Conservation (phyloP, 2,113 vertebrate genomes). For the Mesocricetus auratus region DNA sequence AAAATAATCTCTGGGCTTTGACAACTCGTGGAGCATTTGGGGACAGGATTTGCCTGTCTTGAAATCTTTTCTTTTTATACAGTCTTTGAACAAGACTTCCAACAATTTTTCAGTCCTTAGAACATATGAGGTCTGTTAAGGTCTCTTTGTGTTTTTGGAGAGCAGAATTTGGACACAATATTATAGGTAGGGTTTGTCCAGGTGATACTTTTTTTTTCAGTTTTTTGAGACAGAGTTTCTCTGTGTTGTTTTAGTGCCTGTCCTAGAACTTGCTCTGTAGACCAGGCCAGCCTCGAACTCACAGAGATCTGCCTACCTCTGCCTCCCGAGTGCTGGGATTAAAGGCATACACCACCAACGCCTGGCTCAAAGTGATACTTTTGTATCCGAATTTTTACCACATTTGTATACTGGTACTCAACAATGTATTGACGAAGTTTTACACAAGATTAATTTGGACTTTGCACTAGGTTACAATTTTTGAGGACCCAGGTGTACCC, state of each 20-base stretch:
- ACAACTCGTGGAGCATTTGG: neutral
- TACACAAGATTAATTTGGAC: slow-evolving; percentile 48
- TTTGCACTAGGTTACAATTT: slow-evolving; percentile 49
- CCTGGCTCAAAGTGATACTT: neutral
- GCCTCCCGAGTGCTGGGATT: no score
- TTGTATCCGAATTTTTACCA: neutral
- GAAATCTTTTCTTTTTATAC: neutral
- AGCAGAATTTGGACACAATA: neutral
- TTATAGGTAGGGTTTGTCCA: neutral
- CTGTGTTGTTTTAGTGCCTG: no score
- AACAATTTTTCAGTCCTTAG: slow-evolving; percentile 29
- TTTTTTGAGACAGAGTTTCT: no score
- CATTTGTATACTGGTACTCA: neutral
- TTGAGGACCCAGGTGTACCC: slow-evolving; percentile 5
- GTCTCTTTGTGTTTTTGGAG: neutral
- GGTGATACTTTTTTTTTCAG: slow-evolving; percentile 1
- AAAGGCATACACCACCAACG: no score
- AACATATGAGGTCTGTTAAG: neutral
- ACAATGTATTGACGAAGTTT: slow-evolving; percentile 32
- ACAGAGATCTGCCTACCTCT: no score
- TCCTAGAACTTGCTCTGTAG: no score
- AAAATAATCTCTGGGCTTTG: neutral
- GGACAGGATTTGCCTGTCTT: neutral
- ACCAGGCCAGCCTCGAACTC: no score
- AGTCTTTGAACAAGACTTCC: slow-evolving; percentile 1